phyloP scores from a whole-genome alignment of 2,888 invertebrate genomes.

The Lymantria dispar region DNA sequence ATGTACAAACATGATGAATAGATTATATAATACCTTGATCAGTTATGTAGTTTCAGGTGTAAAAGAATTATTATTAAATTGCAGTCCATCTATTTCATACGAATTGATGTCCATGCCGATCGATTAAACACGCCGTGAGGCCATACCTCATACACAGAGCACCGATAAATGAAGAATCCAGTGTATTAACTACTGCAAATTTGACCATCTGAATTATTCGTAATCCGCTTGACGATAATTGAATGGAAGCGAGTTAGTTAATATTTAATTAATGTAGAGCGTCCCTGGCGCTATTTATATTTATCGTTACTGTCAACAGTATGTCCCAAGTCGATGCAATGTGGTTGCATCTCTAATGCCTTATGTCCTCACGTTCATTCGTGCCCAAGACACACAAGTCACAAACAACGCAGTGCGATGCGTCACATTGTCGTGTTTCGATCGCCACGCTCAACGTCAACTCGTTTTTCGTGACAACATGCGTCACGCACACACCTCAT shows the following conservation, averaged over 20 bases:
- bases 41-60: no score
- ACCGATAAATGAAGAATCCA: slow-evolving; percentile 64
- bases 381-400: slow-evolving; percentile 24
- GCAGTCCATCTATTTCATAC: slow-evolving; percentile 47
- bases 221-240: slow-evolving; percentile 71
- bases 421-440: slow-evolving; percentile 44
- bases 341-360: slow-evolving; percentile 39
- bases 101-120: slow-evolving; percentile 57
- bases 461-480: slow-evolving; percentile 54
- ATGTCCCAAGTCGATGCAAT: slow-evolving; percentile 32
- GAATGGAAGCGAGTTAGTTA: slow-evolving; percentile 73
- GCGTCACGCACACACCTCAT: slow-evolving; percentile 57
- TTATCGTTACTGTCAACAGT: slow-evolving; percentile 48
- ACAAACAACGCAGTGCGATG: slow-evolving; percentile 22
- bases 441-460: slow-evolving; percentile 41
- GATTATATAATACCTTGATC: no score
- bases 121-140: slow-evolving; percentile 53
- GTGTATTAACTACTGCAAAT: slow-evolving; percentile 67
- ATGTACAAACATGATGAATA: no score
- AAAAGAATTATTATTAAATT: no score
- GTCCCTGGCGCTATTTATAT: slow-evolving; percentile 61
- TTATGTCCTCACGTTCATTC: slow-evolving; percentile 22
- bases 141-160: slow-evolving; percentile 50
- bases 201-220: slow-evolving; percentile 66
- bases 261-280: slow-evolving; percentile 59